phyloP scores from a whole-genome alignment of 2,113 vertebrate species.

The Picathartes gymnocephalus region DNA sequence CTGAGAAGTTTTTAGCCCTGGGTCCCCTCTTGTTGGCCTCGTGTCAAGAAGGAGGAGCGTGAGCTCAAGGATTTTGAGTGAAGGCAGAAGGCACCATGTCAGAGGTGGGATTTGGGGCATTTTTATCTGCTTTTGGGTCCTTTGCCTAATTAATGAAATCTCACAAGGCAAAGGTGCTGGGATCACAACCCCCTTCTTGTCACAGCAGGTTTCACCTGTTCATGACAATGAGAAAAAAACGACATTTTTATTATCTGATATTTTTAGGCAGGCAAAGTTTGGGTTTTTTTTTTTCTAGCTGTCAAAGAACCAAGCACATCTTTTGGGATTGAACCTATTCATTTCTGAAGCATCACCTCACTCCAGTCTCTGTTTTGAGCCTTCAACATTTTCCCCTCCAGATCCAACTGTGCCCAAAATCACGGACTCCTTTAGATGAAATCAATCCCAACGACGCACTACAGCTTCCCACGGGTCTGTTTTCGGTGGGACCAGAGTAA shows the following conservation, averaged over 20 bases:
- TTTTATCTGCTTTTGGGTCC: background rate
- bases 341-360: background rate
- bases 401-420: background rate
- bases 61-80: background rate
- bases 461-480: background rate
- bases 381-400: background rate
- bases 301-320: background rate
- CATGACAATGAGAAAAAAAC: background rate
- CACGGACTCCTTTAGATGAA: background rate
- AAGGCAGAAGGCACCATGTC: background rate
- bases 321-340: background rate
- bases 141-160: background rate
- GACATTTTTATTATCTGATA: background rate
- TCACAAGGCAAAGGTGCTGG: background rate
- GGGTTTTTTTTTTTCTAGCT: background rate
- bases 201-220: background rate
- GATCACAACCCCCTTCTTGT: background rate
- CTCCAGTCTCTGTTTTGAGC: background rate
- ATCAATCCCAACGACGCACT: background rate
- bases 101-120: background rate
- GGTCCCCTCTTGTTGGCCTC: background rate
- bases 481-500: background rate
- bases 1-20: background rate
- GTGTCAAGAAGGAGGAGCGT: background rate
- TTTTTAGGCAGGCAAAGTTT: background rate